phyloP scores from a whole-genome alignment of 2,888 invertebrate species.

The Agonopterix arenella region DNA sequence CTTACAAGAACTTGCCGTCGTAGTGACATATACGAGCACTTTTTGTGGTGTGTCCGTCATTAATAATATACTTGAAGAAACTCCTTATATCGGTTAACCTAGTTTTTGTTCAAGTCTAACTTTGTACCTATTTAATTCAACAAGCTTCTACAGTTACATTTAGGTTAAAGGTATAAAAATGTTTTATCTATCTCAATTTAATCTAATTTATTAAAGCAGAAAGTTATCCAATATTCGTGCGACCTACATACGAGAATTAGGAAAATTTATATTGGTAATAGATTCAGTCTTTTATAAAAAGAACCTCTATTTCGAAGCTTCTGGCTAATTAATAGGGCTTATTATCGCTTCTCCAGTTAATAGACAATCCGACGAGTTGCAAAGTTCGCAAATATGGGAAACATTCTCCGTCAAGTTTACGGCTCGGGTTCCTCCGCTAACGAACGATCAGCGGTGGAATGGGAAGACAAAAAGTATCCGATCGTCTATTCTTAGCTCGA shows the following conservation, averaged over 20 bases:
- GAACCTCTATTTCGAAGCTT: no score
- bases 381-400: constrained; percentile 4
- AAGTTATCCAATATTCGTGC: no score
- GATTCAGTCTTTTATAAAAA: no score
- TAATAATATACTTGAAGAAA: constrained; percentile 47
- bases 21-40: constrained; percentile 35
- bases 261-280: no score
- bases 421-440: constrained; percentile 30
- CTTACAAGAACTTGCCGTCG: constrained; percentile 37
- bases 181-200: no score
- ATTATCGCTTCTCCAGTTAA: constrained; percentile 5
- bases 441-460: constrained; percentile 38
- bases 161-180: no score
- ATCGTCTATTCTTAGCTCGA: constrained; percentile 48
- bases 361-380: constrained; percentile 4
- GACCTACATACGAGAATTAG: no score
- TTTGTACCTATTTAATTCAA: constrained; percentile 3
- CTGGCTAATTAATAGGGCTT: no score
- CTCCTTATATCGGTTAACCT: constrained; percentile 32
- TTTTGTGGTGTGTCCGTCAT: constrained; percentile 33
- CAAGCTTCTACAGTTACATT: no score
- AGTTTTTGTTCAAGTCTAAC: constrained; percentile 36
- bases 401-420: constrained; percentile 31
- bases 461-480: constrained; percentile 48
- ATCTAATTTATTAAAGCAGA: no score